Evolutionary conservation across 2,888 invertebrate genomes (phyloP), one percentile per base, ranked within the genome.

Genomic region (Chrysotoxum bicinctum): DNA sequence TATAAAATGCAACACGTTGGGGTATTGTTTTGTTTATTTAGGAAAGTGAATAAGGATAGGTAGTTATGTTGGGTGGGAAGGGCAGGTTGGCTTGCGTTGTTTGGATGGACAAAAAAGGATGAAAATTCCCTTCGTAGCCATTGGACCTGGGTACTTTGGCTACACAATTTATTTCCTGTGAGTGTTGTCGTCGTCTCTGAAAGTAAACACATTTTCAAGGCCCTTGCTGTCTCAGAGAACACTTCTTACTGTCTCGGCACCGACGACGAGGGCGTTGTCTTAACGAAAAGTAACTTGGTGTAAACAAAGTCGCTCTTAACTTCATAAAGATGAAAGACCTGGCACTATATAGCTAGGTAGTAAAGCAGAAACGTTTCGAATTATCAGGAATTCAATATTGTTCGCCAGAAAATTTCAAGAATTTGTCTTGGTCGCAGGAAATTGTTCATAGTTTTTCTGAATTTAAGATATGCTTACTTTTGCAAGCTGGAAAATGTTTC

Each of bases 1-100:
- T 84, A 81, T 76, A 80, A 73, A 85, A 76, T 76, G 85, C 85
- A 85, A 80, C 81, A 81, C 81, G 85, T 85, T 76, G 73, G 54
- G 56, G 43, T 56, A 73, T 62, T 82, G 68, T 73, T 62, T 48
- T 75, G 74, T 60, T 69, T 58, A 19, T 60, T 60, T 52, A 58
- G 26, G 40, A 69, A 69, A 40, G 30, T 37, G 50, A 32, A 66
- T 43, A 43, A 30, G 43, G 43, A 43, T 12, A 43, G 12, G 30
- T 30, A 0, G 19, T 12, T 6, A 1, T 7, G 6, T 9, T n/a
- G n/a, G 26, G 3, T 6, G 14, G 6, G n/a, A 9, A 19, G 9
- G 23, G 7, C 12, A 7, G 48, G 21, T 48, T 50, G 21, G 2
- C 6, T 48, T 10, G 16, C 30, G 9, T 16, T 30, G 3, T 16